Conservation (phyloP, 2,797 vertebrate species). For the Sebastes wilsoni region DNA sequence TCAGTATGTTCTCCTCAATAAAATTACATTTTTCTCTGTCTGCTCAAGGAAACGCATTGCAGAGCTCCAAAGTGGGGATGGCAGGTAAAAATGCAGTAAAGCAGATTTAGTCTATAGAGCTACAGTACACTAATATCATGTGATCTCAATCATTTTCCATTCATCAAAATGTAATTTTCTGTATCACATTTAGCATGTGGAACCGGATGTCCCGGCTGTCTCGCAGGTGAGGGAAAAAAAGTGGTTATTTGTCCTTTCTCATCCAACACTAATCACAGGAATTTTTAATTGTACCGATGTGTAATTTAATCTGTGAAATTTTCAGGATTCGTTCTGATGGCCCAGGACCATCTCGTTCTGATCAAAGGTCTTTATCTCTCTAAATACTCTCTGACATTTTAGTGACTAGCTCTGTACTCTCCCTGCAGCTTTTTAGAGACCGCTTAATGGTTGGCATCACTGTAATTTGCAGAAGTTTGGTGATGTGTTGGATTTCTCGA, state of each 20-base stretch:
- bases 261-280: background rate
- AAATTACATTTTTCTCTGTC: background rate
- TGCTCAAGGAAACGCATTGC: constrained; percentile 59
- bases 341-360: constrained; percentile 1
- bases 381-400: background rate
- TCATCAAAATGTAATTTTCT: background rate
- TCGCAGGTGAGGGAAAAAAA: constrained; percentile 54
- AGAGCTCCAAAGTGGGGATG: constrained; percentile 64
- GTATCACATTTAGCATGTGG: constrained; percentile 47
- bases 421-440: background rate
- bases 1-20: background rate
- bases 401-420: background rate
- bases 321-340: constrained; percentile 44
- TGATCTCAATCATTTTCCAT: background rate
- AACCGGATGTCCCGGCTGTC: constrained; percentile 68
- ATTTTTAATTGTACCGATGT: background rate
- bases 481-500: background rate
- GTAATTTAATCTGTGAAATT: background rate
- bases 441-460: background rate
- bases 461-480: background rate
- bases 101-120: background rate
- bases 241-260: background rate
- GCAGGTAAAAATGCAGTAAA: constrained; percentile 47
- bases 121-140: background rate
- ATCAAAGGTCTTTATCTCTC: constrained; percentile 32